Base-by-base conservation (phyloP, 2,113 vertebrate genomes). In the Mola mola region DNA sequence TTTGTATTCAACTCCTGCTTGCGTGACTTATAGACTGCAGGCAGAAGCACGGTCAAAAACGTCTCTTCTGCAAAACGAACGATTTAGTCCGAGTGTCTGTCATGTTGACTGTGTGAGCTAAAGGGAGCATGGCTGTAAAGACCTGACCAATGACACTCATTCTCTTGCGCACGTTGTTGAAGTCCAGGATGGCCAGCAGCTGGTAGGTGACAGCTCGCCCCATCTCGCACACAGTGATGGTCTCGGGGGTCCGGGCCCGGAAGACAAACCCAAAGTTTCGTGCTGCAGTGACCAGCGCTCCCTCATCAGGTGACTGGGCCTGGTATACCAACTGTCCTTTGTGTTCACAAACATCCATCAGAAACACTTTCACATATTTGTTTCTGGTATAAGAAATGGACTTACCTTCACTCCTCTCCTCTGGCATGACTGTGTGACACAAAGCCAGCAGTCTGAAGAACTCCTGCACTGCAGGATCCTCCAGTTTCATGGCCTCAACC, bases 251-350 rank as follows among this genome's bases (percentile, higher is more conserved):
- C 22, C 95, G 94, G 2, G 93, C 90, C 2, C 93, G 91, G 85
- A 97, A 96, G 16, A 96, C 93, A 0, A 96, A 96, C 2, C 95
- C 94, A 0, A 97, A 96, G 77, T 95, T 96, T 15, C 95, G 89
- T 17, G 95, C 94, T 0, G 95, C 95, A 0, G 94, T 95, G 43
- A 97, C 95, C 76, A 97, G 65, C 0, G 95, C 95, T 4, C 94
- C 95, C 75, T 97, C 95, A 0, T 97, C 95, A 0, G 95, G 95
- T 1, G 95, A 96, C 87, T 96, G 95, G n/a, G 95, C 95, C 82
- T 96, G 95, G 81, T 97, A 97, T 50, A 91, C 76, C 42, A 97
- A 56, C 68, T 92, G 85, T 47, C 95, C 95, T 96, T 69, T 37
- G 12, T 19, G 53, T n/a, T n/a, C 33, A 64, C 12, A 31, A 17